Base-by-base conservation (phyloP, 1,140 invertebrate species). In the Bradysia coprophila region DNA sequence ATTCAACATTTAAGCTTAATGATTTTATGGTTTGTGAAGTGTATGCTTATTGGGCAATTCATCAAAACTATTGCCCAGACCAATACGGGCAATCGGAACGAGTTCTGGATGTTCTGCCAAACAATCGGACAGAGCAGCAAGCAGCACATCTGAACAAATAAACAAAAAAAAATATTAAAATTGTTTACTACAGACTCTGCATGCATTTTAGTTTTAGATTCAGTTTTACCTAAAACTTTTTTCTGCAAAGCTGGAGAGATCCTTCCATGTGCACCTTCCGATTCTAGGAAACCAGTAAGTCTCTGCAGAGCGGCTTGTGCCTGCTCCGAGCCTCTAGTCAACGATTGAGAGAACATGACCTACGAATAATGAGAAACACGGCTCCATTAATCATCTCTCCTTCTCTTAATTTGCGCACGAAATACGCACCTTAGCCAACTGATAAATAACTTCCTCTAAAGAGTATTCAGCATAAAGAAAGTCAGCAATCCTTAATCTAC, bases 371-470 rank as follows among this genome's bases (percentile, higher is more conserved):
- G 16, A 36, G 10, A 31, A 31, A 31, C n/a, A 31, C 8, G n/a
- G n/a, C n/a, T n/a, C n/a, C n/a, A n/a, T n/a, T n/a, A n/a, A n/a
- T n/a, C n/a, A n/a, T n/a, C n/a, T n/a, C n/a, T n/a, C n/a, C n/a
- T n/a, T n/a, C n/a, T n/a, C n/a, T n/a, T n/a, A n/a, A n/a, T n/a
- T n/a, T n/a, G n/a, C n/a, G n/a, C n/a, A n/a, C n/a, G n/a, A n/a
- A n/a, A n/a, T n/a, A 37, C 22, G 32, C 48, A 79, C 73, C 64
- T 79, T 80, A 31, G 76, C 77, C 10, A 81, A 58, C 47, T 81
- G 77, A 54, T 81, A 81, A 40, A 81, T 76, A 2, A 82, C 73
- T 55, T 81, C 77, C 57, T 81, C 76, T 22, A 81, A 56, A 8
- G 76, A 76, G 49, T 77, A 78, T 50, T 80, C 75, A 5, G 75